phyloP scores from a whole-genome alignment of 2,113 vertebrate genomes.

The Cheirogaleus medius region DNA sequence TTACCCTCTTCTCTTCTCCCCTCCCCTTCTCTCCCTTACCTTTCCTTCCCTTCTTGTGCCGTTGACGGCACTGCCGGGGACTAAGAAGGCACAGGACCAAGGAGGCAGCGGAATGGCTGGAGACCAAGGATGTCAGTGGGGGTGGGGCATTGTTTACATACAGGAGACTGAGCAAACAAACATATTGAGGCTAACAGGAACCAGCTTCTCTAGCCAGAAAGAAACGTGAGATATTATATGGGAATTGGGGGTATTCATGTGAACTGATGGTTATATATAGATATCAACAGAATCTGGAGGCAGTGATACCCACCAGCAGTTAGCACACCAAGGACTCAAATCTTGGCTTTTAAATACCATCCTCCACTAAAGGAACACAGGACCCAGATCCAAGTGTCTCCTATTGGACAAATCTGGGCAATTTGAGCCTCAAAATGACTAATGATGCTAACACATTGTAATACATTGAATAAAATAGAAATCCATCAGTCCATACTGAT shows the following conservation, averaged over 20 bases:
- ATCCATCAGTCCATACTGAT: neutral
- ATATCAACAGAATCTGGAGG: neutral
- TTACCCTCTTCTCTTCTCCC: neutral
- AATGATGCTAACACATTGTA: neutral
- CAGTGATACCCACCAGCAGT: neutral
- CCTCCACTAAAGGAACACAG: neutral
- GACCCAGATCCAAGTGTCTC: neutral
- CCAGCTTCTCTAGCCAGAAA: neutral
- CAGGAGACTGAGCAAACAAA: neutral
- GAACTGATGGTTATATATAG: neutral
- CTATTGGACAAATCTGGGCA: neutral
- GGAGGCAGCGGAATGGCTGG: neutral
- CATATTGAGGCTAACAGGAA: neutral
- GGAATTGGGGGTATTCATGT: neutral
- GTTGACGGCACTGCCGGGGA: neutral
- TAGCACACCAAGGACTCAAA: neutral
- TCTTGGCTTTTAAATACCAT: neutral
- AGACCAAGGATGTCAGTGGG: neutral
- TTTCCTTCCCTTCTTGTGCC: neutral
- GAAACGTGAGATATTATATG: neutral
- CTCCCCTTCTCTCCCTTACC: rapidly evolving
- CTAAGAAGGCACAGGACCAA: neutral
- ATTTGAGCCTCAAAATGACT: neutral
- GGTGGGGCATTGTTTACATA: neutral
- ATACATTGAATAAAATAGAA: neutral